Percentiles rank a stretch among this genome's conserved stretches.
These are phyloP conservation scores for Cricetomys ansorgei DNA, from an alignment of 2,113 vertebrate genomes.

Conservation along the genomic window DNA sequence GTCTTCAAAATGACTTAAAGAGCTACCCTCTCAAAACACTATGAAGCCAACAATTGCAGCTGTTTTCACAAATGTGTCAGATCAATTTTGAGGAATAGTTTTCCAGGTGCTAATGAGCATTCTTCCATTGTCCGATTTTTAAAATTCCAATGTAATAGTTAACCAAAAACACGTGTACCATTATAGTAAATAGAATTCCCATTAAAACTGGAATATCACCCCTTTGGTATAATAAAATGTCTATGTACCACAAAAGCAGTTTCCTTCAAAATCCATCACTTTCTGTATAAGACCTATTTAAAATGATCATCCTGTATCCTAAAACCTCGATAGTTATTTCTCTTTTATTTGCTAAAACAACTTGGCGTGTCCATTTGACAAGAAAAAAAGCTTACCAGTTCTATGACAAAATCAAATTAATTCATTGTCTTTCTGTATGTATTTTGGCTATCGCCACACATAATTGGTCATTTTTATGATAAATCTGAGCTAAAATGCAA, in stretches of 20 bases:
- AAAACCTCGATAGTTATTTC: constrained; percentile 18
- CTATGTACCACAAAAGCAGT: neutral
- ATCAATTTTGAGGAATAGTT: constrained; percentile 26
- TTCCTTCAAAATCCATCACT: neutral
- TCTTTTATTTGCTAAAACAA: constrained; percentile 31
- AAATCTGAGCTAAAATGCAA: neutral
- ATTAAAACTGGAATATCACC: constrained; percentile 21
- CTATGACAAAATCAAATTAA: constrained; percentile 21
- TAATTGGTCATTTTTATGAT: neutral
- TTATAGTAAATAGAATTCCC: constrained; percentile 16
- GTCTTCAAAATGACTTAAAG: constrained; percentile 59
- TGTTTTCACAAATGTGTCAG: constrained; percentile 47
- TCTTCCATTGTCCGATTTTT: constrained; percentile 24
- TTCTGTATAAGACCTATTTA: neutral
- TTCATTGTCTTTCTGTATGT: constrained; percentile 5
- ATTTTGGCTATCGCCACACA: neutral
- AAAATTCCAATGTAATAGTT: constrained; percentile 41
- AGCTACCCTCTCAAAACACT: neutral
- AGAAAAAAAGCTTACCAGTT: neutral
- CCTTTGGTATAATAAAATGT: constrained; percentile 15
- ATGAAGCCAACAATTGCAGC: neutral
- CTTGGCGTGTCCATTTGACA: neutral
- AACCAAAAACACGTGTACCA: constrained; percentile 16
- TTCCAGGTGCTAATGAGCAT: constrained; percentile 1
- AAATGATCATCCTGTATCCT: constrained; percentile 39